Evolutionary conservation across 2,797 vertebrate genomes (phyloP).

Genomic region (Spinus olivaceus): DNA sequence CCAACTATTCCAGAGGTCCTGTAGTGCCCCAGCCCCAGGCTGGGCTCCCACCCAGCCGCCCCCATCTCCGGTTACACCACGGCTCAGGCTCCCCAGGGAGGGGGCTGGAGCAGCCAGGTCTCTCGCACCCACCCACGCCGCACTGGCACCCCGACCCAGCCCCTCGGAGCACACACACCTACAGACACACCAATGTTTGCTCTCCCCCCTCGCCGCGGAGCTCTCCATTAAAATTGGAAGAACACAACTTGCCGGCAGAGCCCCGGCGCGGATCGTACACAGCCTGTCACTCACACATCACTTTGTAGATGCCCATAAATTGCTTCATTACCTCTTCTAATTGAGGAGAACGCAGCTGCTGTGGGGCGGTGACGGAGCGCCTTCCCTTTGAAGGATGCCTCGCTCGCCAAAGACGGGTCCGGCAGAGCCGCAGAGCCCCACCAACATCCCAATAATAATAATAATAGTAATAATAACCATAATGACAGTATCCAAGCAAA

Average conservation of each 20-base stretch:
- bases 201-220: neutral
- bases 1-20: neutral
- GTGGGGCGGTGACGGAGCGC: slow-evolving; percentile 46
- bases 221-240: slow-evolving; percentile 44
- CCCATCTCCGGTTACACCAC: neutral
- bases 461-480: neutral
- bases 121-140: neutral
- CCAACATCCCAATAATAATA: slow-evolving; percentile 20
- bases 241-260: slow-evolving; percentile 42
- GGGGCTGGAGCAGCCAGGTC: neutral
- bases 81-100: neutral
- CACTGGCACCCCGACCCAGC: neutral
- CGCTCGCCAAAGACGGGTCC: slow-evolving; percentile 30
- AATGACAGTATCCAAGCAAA: neutral
- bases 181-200: neutral
- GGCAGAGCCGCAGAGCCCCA: neutral
- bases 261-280: slow-evolving; percentile 48
- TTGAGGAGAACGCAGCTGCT: slow-evolving; percentile 71
- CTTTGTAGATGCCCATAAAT: slow-evolving; percentile 71
- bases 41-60: neutral
- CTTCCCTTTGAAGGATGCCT: slow-evolving; percentile 56
- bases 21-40: neutral
- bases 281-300: slow-evolving; percentile 72
- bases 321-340: slow-evolving; percentile 74
- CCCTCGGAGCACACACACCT: neutral